phyloP scores from a whole-genome alignment of 2,113 vertebrate species.

The Xiphophorus hellerii region DNA sequence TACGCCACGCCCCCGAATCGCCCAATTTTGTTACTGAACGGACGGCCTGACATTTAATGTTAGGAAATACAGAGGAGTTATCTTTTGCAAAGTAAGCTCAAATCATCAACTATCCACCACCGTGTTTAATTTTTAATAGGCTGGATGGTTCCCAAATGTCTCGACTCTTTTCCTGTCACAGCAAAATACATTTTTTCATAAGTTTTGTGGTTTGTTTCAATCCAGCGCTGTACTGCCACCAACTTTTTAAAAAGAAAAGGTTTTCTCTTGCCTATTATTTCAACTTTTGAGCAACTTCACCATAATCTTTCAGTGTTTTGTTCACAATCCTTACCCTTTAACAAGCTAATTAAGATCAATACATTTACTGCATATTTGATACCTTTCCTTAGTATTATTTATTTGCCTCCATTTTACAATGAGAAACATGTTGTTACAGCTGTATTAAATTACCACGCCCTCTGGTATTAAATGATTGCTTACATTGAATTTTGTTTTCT shows the following conservation, averaged over 20 bases:
- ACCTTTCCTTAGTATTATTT: no score
- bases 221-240: no score
- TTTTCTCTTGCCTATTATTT: background rate
- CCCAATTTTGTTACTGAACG: no score
- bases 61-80: background rate
- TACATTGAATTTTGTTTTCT: conserved; percentile 25
- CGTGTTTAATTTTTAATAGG: background rate
- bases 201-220: no score
- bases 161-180: background rate
- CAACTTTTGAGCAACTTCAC: background rate
- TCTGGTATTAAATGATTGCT: background rate
- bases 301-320: background rate
- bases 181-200: no score
- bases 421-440: background rate
- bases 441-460: background rate
- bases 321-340: background rate
- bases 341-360: no score
- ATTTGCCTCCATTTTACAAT: background rate
- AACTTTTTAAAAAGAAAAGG: background rate
- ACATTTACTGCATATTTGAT: no score
- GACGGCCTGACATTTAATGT: background rate
- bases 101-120: background rate
- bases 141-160: background rate
- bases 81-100: background rate
- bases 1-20: no score